A percentile compares a stretch with the other conserved stretches of the same genome.
phyloP scores from a whole-genome alignment of 2,797 vertebrate genomes.

The Synaphobranchus kaupii region DNA sequence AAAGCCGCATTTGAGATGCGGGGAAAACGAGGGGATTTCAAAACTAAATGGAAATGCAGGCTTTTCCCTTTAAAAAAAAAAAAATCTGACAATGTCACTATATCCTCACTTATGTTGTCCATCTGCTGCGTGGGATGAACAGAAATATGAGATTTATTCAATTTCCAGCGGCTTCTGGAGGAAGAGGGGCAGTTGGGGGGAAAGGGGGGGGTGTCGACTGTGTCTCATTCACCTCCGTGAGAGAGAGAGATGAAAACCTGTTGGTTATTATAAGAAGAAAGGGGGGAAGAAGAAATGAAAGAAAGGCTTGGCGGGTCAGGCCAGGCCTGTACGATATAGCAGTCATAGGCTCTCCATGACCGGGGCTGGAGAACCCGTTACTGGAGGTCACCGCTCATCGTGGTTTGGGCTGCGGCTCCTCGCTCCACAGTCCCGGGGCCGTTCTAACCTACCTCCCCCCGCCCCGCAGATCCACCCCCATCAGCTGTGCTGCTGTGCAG shows the following conservation, averaged over 20 bases:
- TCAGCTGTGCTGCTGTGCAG: conserved; percentile 17
- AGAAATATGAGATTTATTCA: conserved; percentile 60
- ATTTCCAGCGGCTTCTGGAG: conserved; percentile 56
- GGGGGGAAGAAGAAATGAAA: neutral
- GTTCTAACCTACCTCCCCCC: neutral
- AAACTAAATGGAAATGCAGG: conserved; percentile 4
- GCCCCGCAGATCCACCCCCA: conserved; percentile 6
- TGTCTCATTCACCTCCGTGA: conserved; percentile 24
- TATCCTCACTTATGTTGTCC: conserved; percentile 50
- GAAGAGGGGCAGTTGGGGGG: conserved; percentile 44
- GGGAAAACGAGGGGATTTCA: neutral
- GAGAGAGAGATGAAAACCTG: neutral
- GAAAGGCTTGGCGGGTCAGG: neutral
- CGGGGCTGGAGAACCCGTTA: neutral
- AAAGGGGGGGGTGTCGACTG: conserved; percentile 36
- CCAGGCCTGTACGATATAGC: neutral
- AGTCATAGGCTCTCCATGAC: neutral
- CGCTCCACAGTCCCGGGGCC: neutral
- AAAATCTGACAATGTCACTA: neutral
- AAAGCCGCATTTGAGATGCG: conserved; percentile 41
- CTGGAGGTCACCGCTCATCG: conserved; percentile 33
- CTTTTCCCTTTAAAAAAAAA: neutral
- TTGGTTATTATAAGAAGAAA: neutral
- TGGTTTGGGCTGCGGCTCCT: conserved; percentile 25
- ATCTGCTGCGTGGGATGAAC: conserved; percentile 22